These are phyloP conservation scores for Muscicapa adusta DNA, from an alignment of 2,113 vertebrate genomes.

Conservation along the genomic window DNA sequence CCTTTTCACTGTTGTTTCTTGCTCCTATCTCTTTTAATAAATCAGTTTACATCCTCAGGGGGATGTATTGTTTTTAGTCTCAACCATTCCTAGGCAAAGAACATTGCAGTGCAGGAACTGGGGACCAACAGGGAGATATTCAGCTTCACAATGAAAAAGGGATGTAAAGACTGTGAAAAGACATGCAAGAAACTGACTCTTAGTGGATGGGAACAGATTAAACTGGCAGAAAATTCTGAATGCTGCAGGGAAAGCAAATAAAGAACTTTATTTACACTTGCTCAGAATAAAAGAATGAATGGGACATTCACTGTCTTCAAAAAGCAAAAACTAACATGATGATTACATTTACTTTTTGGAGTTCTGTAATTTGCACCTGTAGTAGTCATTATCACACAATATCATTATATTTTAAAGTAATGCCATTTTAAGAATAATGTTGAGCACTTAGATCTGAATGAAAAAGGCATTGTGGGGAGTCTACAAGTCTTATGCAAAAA, in stretches of 20 bases:
- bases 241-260: neutral
- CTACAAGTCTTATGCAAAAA: neutral
- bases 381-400: neutral
- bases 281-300: neutral
- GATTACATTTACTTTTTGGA: neutral
- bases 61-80: neutral
- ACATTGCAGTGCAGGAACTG: neutral
- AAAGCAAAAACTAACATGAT: neutral
- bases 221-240: neutral
- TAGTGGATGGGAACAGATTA: neutral
- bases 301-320: neutral
- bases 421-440: neutral
- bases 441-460: neutral
- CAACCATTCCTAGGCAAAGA: neutral
- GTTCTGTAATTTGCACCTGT: neutral
- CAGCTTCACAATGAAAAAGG: neutral
- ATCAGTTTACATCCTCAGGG: neutral
- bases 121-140: neutral
- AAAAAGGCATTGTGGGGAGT: neutral
- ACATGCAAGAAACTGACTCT: neutral
- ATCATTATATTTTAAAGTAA: neutral
- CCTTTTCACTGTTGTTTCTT: neutral
- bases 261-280: conserved; percentile 28
- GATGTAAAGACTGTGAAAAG: neutral
- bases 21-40: neutral